Evolutionary conservation across 2,888 invertebrate species (phyloP), one percentile per base, ranked within the genome.

Genomic region (Drosophila tripunctata): DNA sequence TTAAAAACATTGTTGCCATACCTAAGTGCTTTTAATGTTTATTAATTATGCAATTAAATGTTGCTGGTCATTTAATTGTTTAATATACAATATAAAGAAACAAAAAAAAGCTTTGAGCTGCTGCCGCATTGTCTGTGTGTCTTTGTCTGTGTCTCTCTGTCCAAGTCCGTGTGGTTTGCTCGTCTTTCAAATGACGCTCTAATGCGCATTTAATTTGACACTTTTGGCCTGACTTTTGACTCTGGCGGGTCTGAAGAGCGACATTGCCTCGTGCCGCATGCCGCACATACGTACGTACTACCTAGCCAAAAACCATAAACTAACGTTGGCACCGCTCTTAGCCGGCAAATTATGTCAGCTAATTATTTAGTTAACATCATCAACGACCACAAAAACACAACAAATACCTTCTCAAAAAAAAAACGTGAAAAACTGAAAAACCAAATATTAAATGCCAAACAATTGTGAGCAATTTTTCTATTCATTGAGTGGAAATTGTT

Each of bases 1-100:
- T 81, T 86, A 83, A 79, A 81, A 78, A 78, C 62, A 65, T 71
- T 81, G 82, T 58, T 75, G 69, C 64, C 66, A 73, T 76, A 86
- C 70, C 87, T 87, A 85, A 83, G 86, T 87, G 88, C 88, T 84
- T 87, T 87, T 84, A 84, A 84, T 84, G 86, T 87, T 81, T 85
- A 82, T 84, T 87, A 84, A 87, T 84, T 87, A 84, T 87, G 83
- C 88, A 87, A 87, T 84, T 84, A 84, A 87, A 82, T 82, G 79
- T 78, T 78, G 86, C 79, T 78, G 79, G 78, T 67, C 87, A 87
- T 79, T 87, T 81, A 82, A 87, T 85, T 87, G 87, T 82, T 78
- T 67, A 68, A 69, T 72, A 86, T 66, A 66, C 22, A 54, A 40
- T 38, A 55, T 47, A 56, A 57, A 64, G 10, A 27, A 27, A 27